These are phyloP conservation scores for Andrena cerasifolii DNA, from an alignment of 1,140 invertebrate genomes.

Conservation along the genomic window DNA sequence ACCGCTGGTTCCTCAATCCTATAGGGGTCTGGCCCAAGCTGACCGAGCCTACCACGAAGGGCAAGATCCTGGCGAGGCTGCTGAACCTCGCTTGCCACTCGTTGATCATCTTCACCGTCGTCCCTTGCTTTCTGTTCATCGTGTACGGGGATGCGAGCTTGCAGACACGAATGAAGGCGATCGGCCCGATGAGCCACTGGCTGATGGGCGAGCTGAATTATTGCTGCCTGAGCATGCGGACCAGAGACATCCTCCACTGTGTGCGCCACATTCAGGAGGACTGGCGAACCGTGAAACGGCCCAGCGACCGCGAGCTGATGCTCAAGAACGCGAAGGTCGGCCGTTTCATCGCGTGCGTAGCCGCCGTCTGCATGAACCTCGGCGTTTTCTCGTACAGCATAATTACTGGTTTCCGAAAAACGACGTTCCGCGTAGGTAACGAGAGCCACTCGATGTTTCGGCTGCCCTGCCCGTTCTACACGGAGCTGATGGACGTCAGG, in stretches of 20 bases:
- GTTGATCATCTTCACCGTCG: slow-evolving; percentile 47
- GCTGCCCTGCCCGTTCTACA: slow-evolving; percentile 50
- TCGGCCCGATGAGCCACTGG: slow-evolving; percentile 70
- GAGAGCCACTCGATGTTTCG: slow-evolving; percentile 42
- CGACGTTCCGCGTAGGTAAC: slow-evolving; percentile 32
- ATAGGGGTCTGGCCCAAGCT: slow-evolving; percentile 49
- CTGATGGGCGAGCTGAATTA: slow-evolving; percentile 72
- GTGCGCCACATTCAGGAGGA: slow-evolving; percentile 47
- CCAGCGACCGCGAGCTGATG: slow-evolving; percentile 44
- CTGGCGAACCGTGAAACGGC: slow-evolving; percentile 26
- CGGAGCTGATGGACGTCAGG: slow-evolving; percentile 35
- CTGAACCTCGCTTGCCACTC: slow-evolving; percentile 31
- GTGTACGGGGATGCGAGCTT: slow-evolving; percentile 61
- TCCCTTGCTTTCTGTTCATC: slow-evolving; percentile 31
- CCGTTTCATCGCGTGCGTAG: slow-evolving; percentile 48
- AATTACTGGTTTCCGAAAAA: slow-evolving; percentile 56
- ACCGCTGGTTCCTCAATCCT: slow-evolving; percentile 55
- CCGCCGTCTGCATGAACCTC: slow-evolving; percentile 68
- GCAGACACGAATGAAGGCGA: slow-evolving; percentile 61
- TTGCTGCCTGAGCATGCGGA: slow-evolving; percentile 55
- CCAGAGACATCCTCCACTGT: slow-evolving; percentile 59
- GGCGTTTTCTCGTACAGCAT: slow-evolving; percentile 70
- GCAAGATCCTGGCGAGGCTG: not conserved
- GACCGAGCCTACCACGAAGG: not conserved
- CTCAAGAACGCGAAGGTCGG: slow-evolving; percentile 48